Conservation (phyloP, 2,113 vertebrate genomes). For the Datnioides undecimradiatus region DNA sequence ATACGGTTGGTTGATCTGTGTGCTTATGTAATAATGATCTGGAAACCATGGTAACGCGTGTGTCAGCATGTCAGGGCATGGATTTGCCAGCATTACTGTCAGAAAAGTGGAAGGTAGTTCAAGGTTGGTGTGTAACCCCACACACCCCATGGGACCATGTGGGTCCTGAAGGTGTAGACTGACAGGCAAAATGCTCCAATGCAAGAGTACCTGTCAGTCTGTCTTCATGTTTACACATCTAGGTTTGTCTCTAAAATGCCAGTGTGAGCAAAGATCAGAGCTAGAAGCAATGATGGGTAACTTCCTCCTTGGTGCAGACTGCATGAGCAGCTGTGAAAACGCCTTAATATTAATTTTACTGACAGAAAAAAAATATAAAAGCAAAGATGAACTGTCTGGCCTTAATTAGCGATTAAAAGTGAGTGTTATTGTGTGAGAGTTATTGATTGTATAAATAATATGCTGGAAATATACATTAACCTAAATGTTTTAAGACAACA, state of each 20-base stretch:
- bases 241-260: too few relatives aligned
- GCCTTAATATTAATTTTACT: not conserved
- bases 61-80: not conserved
- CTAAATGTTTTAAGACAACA: too few relatives aligned
- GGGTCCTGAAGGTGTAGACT: too few relatives aligned
- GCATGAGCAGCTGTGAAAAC: not conserved
- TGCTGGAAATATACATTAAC: too few relatives aligned
- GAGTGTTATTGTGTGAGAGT: not conserved
- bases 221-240: too few relatives aligned
- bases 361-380: too few relatives aligned
- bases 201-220: too few relatives aligned
- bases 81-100: not conserved
- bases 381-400: not conserved
- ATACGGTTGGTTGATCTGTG: not conserved
- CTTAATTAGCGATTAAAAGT: not conserved
- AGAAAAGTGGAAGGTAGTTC: not conserved
- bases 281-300: too few relatives aligned
- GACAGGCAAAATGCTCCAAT: too few relatives aligned
- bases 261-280: too few relatives aligned
- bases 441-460: not conserved
- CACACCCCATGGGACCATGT: too few relatives aligned
- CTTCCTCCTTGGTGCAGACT: not conserved
- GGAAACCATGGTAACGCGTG: not conserved
- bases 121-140: too few relatives aligned
- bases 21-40: not conserved